A percentile compares a stretch with the other conserved stretches of the same genome.
Conservation (phyloP, 1,140 invertebrate species). For the Drosophila baimaii region DNA sequence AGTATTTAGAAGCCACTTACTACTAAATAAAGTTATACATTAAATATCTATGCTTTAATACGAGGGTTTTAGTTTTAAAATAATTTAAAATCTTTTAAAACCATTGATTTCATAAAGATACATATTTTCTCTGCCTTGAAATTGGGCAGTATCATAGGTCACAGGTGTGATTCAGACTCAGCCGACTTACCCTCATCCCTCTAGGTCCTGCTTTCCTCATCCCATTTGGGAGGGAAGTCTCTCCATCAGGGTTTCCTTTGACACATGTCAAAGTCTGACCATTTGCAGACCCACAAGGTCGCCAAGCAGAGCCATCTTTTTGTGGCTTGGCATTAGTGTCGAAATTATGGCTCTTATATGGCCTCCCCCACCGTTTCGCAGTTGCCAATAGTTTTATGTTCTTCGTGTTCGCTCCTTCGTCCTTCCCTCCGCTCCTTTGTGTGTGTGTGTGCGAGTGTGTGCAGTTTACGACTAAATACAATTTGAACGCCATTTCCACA, state of each 20-base stretch:
- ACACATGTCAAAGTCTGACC: constrained; percentile 72
- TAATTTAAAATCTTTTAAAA: neutral
- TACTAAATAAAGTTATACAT: too few species aligned
- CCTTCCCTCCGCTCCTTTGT: constrained; percentile 11
- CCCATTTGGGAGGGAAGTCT: constrained; percentile 1
- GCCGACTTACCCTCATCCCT: neutral
- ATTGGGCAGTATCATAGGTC: constrained; percentile 1
- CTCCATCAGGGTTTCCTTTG: constrained; percentile 52
- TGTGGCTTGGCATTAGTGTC: constrained; percentile 69
- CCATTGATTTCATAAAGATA: neutral
- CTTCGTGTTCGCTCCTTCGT: neutral
- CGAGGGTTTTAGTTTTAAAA: neutral
- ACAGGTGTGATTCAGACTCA: constrained; percentile 48
- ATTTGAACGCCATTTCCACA: constrained; percentile 57
- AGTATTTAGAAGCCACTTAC: too few species aligned
- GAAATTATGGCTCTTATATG: constrained; percentile 69
- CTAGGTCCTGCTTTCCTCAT: neutral
- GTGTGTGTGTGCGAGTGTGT: constrained; percentile 55
- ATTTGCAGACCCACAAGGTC: constrained; percentile 66
- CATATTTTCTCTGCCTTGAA: neutral
- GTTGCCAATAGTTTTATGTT: constrained; percentile 67
- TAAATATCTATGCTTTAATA: too few species aligned
- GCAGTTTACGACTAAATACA: constrained; percentile 72
- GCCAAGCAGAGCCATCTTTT: constrained; percentile 25
- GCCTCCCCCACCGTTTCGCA: constrained; percentile 14